These are phyloP conservation scores for Dasysyrphus tricinctus DNA, from an alignment of 2,888 invertebrate genomes.

Conservation along the genomic window DNA sequence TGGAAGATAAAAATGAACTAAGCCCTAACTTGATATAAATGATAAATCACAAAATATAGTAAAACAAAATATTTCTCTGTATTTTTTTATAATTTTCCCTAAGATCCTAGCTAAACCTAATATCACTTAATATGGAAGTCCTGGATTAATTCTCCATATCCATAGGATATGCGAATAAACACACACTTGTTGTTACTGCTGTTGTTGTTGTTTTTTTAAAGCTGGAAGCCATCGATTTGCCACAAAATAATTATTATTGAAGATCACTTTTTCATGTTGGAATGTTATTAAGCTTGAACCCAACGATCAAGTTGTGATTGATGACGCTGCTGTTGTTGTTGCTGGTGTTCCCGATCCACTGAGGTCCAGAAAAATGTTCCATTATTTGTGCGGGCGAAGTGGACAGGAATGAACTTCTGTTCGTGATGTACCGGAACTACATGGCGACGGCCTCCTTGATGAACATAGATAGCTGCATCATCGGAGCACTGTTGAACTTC, in stretches of 20 bases:
- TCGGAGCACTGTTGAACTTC: constrained; percentile 88
- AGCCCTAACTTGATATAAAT: constrained; percentile 43
- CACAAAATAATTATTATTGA: not conserved
- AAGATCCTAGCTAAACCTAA: constrained; percentile 65
- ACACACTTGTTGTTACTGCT: constrained; percentile 42
- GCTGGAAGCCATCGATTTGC: constrained; percentile 47
- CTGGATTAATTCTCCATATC: constrained; percentile 63
- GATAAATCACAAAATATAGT: constrained; percentile 58
- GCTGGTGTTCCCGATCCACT: constrained; percentile 77
- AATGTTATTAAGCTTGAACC: constrained; percentile 80
- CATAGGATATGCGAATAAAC: constrained; percentile 62
- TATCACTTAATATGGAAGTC: constrained; percentile 72
- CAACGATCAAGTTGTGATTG: constrained; percentile 80
- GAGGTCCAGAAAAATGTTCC: constrained; percentile 94
- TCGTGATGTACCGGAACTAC: constrained; percentile 79
- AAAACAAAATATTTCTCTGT: constrained; percentile 43
- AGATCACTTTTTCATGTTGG: constrained; percentile 14
- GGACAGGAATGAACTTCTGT: constrained; percentile 86
- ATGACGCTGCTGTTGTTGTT: constrained; percentile 78
- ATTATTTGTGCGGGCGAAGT: constrained; percentile 91
- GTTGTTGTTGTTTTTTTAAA: constrained; percentile 33
- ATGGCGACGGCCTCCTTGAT: constrained; percentile 84
- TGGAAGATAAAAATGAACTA: constrained; percentile 64
- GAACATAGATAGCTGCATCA: constrained; percentile 88
- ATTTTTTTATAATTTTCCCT: not conserved